Evolutionary conservation across 64 coral and sea anemone genomes (phyloP), one percentile per base, ranked within the genome.

Genomic region (Porites lutea): DNA sequence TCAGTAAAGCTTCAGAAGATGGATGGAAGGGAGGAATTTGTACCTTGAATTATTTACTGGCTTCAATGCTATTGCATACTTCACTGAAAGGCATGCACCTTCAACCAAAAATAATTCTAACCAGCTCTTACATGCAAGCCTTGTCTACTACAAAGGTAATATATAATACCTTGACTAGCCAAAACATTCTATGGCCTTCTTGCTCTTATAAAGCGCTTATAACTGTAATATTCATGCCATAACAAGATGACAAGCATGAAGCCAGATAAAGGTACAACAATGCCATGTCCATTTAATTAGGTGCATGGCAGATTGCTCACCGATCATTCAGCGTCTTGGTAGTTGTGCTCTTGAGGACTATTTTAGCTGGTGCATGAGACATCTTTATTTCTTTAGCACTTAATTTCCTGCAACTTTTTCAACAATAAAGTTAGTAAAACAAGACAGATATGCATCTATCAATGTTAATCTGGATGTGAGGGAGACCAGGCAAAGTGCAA

Each of bases 1-100:
- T 96, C 95, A 21, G 95, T 93, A 89, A 96, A 96, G 92, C 95
- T 96, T 96, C 84, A 96, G 87, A 86, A 96, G 86, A 92, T 89
- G 95, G 88, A 87, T 71, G 64, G 88, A 89, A 90, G 85, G 95
- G 79, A 87, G 79, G 71, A 86, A 82, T 92, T 92, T 82, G 46
- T 86, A 83, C 76, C 73, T 68, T 79, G 78, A 43, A 91, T 70
- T 72, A 59, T 82, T 82, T 23, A 68, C 77, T 74, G 72, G 86
- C 86, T 59, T 84, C 81, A 84, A 69, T 84, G 81, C 46, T 68
- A 84, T 16, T 51, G 48, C 9, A 68, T 63, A 68, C 63, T 84
- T 13, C 37, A 15, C 21, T n/a, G 6, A 60, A 22, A 44, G 16
- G 53, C 48, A 65, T 82, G 60, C 59, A 84, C 61, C 51, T 68